A percentile compares a stretch with the other conserved stretches of the same genome.
These are phyloP conservation scores for Octodon degus DNA, from an alignment of 2,113 vertebrate genomes.

Conservation along the genomic window DNA sequence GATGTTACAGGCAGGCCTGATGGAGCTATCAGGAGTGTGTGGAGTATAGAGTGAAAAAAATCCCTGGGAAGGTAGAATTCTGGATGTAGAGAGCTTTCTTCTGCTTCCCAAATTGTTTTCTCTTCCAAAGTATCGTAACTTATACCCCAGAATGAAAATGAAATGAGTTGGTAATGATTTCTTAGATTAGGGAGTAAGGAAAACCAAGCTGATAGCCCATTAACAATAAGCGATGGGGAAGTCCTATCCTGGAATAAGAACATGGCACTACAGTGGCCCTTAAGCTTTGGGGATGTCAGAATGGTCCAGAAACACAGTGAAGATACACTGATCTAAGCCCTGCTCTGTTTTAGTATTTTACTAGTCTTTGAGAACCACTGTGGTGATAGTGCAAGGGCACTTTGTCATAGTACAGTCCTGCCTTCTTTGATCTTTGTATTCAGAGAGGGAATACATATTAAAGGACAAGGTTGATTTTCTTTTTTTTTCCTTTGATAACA, in stretches of 20 bases:
- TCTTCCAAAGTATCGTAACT: background rate
- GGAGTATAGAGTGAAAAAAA: background rate
- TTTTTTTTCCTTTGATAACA: too few relatives aligned
- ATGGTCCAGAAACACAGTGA: background rate
- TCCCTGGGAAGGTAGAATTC: slow-evolving; percentile 29
- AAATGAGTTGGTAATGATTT: background rate
- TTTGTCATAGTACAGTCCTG: slow-evolving; percentile 9
- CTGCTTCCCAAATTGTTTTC: slow-evolving; percentile 25
- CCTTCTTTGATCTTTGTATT: slow-evolving; percentile 43
- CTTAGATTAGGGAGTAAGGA: background rate
- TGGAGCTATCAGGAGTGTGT: background rate
- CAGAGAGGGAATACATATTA: slow-evolving; percentile 19
- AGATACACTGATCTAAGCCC: background rate
- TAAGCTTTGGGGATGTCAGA: background rate
- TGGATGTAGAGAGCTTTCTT: slow-evolving; percentile 19
- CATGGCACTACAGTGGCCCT: background rate
- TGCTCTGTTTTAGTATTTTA: background rate
- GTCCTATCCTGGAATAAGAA: background rate
- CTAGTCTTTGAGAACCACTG: background rate
- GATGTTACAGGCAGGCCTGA: background rate
- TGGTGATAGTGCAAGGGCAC: background rate
- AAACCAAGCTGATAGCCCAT: background rate
- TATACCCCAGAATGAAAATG: background rate
- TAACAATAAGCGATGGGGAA: background rate
- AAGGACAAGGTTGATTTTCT: slow-evolving; percentile 41